Conservation (phyloP, 2,797 vertebrate species). For the Threskiornis aethiopicus region DNA sequence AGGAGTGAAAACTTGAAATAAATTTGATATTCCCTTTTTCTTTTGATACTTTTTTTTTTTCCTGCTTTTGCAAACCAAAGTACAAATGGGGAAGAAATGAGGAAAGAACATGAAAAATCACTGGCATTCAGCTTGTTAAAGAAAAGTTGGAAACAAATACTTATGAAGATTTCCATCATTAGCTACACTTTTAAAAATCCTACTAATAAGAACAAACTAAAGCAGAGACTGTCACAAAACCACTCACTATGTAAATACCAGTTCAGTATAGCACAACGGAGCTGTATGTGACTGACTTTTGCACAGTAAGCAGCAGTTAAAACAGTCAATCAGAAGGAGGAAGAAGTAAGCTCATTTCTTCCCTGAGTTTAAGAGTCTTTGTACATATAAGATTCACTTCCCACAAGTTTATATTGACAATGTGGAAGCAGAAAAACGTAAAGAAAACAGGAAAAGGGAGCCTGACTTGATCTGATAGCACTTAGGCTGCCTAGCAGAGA, state of each 20-base stretch:
- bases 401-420: neutral
- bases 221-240: neutral
- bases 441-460: neutral
- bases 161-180: neutral
- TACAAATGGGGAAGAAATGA: neutral
- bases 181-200: neutral
- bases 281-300: neutral
- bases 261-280: neutral
- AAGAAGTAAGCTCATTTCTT: neutral
- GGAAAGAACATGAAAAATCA: neutral
- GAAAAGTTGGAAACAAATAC: neutral
- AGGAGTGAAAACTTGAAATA: conserved; percentile 15
- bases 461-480: neutral
- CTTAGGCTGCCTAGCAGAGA: neutral
- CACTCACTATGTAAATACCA: neutral
- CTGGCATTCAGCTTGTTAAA: neutral
- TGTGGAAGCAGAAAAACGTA: neutral
- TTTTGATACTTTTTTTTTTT: neutral
- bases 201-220: neutral
- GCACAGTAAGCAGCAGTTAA: neutral
- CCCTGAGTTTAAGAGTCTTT: neutral
- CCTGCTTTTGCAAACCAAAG: neutral
- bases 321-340: accelerated
- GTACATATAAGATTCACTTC: neutral
- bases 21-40: neutral